phyloP scores from a whole-genome alignment of 2,113 vertebrate species.

The Oxygymnocypris stewartii region DNA sequence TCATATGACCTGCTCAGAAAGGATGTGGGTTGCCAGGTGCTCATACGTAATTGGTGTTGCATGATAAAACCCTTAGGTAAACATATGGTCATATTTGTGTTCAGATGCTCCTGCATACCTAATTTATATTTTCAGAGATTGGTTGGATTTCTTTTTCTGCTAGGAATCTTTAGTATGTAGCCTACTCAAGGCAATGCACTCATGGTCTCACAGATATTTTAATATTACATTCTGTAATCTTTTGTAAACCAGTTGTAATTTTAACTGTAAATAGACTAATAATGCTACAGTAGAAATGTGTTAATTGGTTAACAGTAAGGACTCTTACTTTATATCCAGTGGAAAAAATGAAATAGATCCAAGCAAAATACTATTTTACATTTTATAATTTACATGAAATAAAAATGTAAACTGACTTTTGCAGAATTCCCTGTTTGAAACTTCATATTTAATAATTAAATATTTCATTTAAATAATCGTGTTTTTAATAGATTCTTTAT shows the following conservation, averaged over 20 bases:
- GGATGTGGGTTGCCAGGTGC: conserved; percentile 12
- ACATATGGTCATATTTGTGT: conserved; percentile 23
- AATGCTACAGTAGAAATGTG: too few species aligned
- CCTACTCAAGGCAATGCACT: neutral
- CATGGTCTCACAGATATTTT: neutral
- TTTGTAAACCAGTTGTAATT: neutral
- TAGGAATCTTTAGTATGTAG: neutral
- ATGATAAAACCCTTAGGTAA: neutral
- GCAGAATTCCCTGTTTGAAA: too few species aligned
- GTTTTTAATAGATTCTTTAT: too few species aligned
- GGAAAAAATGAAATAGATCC: too few species aligned
- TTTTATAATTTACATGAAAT: too few species aligned
- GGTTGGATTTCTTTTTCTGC: neutral
- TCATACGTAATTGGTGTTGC: conserved; percentile 11
- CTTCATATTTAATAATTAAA: too few species aligned
- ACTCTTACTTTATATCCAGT: too few species aligned
- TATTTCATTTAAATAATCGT: too few species aligned
- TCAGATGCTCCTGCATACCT: neutral
- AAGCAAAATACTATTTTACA: too few species aligned
- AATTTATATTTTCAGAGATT: conserved; percentile 4
- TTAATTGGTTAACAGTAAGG: too few species aligned
- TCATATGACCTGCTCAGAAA: conserved; percentile 9
- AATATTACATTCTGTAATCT: neutral
- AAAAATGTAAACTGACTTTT: too few species aligned
- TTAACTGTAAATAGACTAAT: too few species aligned